phyloP scores from a whole-genome alignment of 1,140 invertebrate genomes.

The Sweltsa coloradensis region DNA sequence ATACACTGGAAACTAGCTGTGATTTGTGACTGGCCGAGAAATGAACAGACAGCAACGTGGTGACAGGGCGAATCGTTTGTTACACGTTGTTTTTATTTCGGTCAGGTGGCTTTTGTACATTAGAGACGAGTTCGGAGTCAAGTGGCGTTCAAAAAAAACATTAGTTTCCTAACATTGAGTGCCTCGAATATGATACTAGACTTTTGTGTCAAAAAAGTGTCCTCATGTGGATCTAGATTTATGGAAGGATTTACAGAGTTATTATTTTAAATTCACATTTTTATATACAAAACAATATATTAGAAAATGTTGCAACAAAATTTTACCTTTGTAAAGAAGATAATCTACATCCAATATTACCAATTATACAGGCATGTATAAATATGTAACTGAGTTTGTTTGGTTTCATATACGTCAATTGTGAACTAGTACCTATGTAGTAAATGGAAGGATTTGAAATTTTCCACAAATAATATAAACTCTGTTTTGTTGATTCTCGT shows the following conservation, averaged over 20 bases:
- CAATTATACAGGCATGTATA: too few relatives aligned
- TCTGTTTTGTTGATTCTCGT: too few relatives aligned
- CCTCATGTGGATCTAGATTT: slow-evolving; percentile 13
- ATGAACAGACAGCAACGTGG: background rate
- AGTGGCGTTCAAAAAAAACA: slow-evolving; percentile 13
- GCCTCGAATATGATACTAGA: slow-evolving; percentile 15
- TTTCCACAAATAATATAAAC: too few relatives aligned
- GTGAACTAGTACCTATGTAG: too few relatives aligned
- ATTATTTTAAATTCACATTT: slow-evolving; percentile 16
- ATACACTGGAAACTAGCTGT: background rate
- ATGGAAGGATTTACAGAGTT: slow-evolving; percentile 14
- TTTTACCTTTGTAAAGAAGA: slow-evolving; percentile 11
- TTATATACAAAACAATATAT: slow-evolving; percentile 12
- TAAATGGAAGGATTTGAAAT: too few relatives aligned
- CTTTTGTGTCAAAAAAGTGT: slow-evolving; percentile 8
- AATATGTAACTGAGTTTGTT: too few relatives aligned
- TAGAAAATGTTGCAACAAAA: slow-evolving; percentile 11
- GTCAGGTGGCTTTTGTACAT: too few relatives aligned
- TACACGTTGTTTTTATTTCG: too few relatives aligned
- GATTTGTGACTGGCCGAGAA: background rate
- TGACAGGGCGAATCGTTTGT: too few relatives aligned
- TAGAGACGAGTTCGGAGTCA: too few relatives aligned
- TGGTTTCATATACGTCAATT: too few relatives aligned
- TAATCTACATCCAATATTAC: too few relatives aligned
- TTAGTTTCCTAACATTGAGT: slow-evolving; percentile 18